Percentiles rank a stretch among this genome's conserved stretches.
Evolutionary conservation across 2,113 vertebrate species (phyloP).

Genomic region (Chloebia gouldiae): DNA sequence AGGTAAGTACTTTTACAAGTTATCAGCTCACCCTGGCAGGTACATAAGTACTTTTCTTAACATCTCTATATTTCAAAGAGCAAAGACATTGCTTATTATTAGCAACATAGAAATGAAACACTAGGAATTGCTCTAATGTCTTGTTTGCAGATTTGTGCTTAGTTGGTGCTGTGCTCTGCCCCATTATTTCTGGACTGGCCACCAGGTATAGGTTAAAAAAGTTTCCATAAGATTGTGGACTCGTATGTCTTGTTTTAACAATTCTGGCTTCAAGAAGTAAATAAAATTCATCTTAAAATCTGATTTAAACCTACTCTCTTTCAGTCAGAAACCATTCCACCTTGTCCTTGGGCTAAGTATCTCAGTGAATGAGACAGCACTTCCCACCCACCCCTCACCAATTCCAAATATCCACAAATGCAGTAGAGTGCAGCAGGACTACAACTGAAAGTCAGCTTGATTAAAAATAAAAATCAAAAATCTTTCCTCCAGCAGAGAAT

Average conservation of each 20-base stretch:
- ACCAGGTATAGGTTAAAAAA: background rate
- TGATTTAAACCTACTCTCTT: background rate
- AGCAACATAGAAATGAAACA: background rate
- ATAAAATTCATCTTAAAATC: background rate
- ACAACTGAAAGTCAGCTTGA: background rate
- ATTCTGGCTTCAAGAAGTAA: background rate
- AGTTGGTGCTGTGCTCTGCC: background rate
- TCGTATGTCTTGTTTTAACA: background rate
- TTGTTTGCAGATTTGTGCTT: background rate
- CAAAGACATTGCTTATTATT: background rate
- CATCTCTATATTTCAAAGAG: background rate
- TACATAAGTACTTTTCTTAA: background rate
- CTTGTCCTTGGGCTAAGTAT: background rate
- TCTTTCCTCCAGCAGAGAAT: background rate
- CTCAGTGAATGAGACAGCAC: background rate
- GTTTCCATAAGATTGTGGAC: background rate
- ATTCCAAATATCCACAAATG: background rate
- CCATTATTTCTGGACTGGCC: background rate
- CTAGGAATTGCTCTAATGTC: background rate
- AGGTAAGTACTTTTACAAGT: background rate
- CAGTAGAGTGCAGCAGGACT: background rate
- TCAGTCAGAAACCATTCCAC: background rate
- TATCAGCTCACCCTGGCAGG: background rate
- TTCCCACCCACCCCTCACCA: accelerated
- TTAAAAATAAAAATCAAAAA: background rate